phyloP scores from a whole-genome alignment of 2,888 invertebrate genomes.

The Drosophila silvestris region DNA sequence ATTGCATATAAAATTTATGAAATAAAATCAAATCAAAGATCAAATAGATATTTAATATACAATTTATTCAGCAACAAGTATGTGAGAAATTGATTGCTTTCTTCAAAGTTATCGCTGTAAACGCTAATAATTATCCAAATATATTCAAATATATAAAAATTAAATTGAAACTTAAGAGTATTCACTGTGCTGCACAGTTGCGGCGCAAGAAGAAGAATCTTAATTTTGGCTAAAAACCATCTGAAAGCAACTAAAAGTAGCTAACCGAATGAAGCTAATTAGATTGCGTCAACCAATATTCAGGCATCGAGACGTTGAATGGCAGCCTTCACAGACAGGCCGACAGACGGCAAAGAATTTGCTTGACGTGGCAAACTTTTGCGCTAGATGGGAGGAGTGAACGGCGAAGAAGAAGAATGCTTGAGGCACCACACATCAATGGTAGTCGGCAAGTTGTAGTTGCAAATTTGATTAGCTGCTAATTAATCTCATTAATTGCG shows the following conservation, averaged over 20 bases:
- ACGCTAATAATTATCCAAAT: background rate
- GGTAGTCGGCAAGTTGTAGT: constrained; percentile 55
- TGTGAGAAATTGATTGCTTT: background rate
- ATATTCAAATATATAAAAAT: background rate
- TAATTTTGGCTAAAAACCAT: constrained; percentile 35
- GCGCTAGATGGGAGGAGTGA: background rate
- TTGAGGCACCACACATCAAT: constrained; percentile 48
- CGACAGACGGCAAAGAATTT: constrained; percentile 9
- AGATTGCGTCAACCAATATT: constrained; percentile 71
- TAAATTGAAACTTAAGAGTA: background rate
- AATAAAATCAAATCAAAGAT: background rate
- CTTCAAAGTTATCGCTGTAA: background rate
- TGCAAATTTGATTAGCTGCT: constrained; percentile 74
- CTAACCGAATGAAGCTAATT: constrained; percentile 71
- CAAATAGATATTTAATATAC: too few relatives aligned
- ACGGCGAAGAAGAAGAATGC: background rate
- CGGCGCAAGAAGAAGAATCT: background rate
- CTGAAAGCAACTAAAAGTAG: constrained; percentile 68
- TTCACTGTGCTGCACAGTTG: background rate
- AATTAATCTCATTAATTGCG: constrained; percentile 76
- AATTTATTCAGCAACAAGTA: background rate
- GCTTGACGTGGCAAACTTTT: constrained; percentile 38
- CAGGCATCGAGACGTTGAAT: constrained; percentile 49
- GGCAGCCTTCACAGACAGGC: constrained; percentile 24
- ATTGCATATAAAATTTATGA: too few relatives aligned